These are phyloP conservation scores for Temnothorax ravouxi DNA, from an alignment of 2,888 invertebrate species.

Conservation along the genomic window DNA sequence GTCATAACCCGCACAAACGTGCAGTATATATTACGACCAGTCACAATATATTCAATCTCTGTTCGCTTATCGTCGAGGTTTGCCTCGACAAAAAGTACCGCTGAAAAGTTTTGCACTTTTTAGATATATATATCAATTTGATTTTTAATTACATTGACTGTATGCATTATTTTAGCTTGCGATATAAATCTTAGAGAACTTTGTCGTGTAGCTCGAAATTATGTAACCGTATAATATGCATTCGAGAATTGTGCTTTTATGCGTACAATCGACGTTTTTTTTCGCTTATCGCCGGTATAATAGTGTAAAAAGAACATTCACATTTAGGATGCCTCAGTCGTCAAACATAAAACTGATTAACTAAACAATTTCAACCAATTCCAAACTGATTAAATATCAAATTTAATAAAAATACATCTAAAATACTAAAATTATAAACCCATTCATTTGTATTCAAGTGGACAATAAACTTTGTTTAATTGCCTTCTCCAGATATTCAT, in stretches of 20 bases:
- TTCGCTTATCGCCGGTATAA: background rate
- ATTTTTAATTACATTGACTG: slow-evolving; percentile 9
- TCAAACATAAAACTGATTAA: background rate
- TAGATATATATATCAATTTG: background rate
- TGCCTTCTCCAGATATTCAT: background rate
- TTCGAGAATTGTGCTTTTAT: slow-evolving; percentile 6
- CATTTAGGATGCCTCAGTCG: background rate
- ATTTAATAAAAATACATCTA: background rate
- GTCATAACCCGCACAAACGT: slow-evolving; percentile 37
- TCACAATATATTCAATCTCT: background rate
- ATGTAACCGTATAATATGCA: background rate
- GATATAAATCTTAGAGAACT: background rate
- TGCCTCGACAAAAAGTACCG: background rate
- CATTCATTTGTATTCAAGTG: background rate
- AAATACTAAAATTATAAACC: background rate
- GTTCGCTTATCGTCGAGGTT: background rate
- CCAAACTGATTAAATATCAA: background rate
- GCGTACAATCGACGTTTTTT: background rate
- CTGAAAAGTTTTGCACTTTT: slow-evolving; percentile 1
- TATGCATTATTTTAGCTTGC: background rate
- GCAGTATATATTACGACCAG: background rate
- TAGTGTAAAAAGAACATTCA: background rate
- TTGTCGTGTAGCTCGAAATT: background rate
- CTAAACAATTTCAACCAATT: background rate
- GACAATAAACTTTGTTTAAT: background rate